Base-by-base conservation (phyloP, 2,888 invertebrate genomes). In the Melanargia galathea region DNA sequence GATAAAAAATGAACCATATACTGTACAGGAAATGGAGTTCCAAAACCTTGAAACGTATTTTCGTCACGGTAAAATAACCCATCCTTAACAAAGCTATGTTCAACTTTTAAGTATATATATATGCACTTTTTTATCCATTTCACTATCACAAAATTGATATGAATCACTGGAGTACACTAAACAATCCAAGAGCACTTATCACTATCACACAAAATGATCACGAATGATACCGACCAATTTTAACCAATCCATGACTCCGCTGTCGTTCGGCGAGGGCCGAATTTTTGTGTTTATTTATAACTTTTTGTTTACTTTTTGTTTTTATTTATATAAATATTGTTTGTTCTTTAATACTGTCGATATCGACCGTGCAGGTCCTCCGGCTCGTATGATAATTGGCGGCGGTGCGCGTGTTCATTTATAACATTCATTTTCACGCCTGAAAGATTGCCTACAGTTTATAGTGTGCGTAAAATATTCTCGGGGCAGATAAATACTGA, bases 401-500 rank as follows among this genome's bases (percentile, higher is more conserved):
- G 71, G 79, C 78, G 72, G 74, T 77, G 81, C 77, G 83, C 81
- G 75, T 84, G 84, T 81, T 79, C 82, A 91, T 92, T 90, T 92
- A 92, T 92, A 92, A 92, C 92, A 91, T 92, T 90, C 86, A 88
- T 85, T 89, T 90, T 92, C 86, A 92, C 91, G 92, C 82, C 87
- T 89, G 89, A 92, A 85, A 82, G 88, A 81, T 69, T 80, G 69
- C 74, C 30, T 30, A 43, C 45, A 68, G 60, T 67, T 62, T 45
- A 63, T 74, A 35, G 77, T 73, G 74, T 75, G 77, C 70, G 73
- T 73, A 67, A 61, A 60, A 63, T 11, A 10, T 46, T 40, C 38
- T 40, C 26, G 26, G 51, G 30, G 26, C 30, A 30, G 30, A 30
- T 52, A 35, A 56, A 59, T 67, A 68, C 4, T 22, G n/a, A n/a